phyloP scores from a whole-genome alignment of 2,797 vertebrate species.

The Sebastes trivittatus region DNA sequence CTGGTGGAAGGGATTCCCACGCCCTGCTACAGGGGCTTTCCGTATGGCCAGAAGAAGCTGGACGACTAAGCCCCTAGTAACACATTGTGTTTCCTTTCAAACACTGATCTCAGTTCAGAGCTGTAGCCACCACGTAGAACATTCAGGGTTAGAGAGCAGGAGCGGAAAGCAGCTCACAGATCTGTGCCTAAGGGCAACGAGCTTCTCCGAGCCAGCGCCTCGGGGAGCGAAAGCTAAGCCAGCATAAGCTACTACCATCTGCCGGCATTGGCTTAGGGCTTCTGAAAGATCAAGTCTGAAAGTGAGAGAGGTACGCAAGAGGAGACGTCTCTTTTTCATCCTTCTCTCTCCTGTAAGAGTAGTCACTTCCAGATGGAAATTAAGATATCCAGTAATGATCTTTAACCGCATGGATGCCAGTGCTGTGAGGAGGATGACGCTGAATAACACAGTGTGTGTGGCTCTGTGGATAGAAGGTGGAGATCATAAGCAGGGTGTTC shows the following conservation, averaged over 20 bases:
- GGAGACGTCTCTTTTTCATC: conserved; percentile 58
- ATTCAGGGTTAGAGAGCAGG: conserved; percentile 65
- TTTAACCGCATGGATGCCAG: conserved; percentile 49
- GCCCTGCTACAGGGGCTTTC: conserved; percentile 38
- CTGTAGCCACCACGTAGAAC: conserved; percentile 47
- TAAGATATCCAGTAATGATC: conserved; percentile 55
- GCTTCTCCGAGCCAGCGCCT: conserved; percentile 72
- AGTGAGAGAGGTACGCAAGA: conserved; percentile 59
- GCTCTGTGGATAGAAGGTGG: neutral
- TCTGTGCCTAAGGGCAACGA: conserved; percentile 75
- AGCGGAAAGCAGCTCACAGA: conserved; percentile 68
- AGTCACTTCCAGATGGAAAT: conserved; percentile 60
- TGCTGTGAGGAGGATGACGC: conserved; percentile 22
- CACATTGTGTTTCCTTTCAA: conserved; percentile 54
- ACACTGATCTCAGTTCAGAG: conserved; percentile 60
- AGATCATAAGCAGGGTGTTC: conserved; percentile 29
- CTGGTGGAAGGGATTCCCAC: conserved; percentile 56
- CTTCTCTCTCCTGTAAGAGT: conserved; percentile 11
- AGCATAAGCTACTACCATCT: conserved; percentile 78
- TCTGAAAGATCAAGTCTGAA: conserved; percentile 72
- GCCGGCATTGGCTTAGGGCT: conserved; percentile 69
- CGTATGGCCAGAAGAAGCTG: conserved; percentile 33
- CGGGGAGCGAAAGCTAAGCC: conserved; percentile 75
- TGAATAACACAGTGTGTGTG: conserved; percentile 8
- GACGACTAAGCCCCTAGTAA: conserved; percentile 25